Conservation (phyloP, 30 jellyfish, hydroid and myxozoan genomes). For the Hydractinia symbiolongicarpus region DNA sequence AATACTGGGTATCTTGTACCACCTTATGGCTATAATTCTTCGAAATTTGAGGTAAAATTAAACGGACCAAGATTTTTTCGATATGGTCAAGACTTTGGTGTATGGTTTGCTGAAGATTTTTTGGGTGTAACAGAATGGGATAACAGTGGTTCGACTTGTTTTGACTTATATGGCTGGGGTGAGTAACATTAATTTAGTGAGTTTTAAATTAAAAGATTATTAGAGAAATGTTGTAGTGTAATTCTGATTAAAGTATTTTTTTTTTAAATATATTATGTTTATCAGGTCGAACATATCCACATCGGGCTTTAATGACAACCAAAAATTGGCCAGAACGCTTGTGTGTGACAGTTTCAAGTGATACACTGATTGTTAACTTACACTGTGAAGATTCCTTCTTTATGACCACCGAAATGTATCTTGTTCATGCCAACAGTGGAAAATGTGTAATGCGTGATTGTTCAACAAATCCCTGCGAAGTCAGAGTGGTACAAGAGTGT, state of each 20-base stretch:
- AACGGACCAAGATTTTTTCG: neutral
- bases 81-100: neutral
- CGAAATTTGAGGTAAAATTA: neutral
- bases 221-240: neutral
- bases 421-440: conserved; percentile 4
- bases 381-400: neutral
- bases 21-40: too few species aligned
- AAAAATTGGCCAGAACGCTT: too few species aligned
- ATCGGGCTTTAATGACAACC: neutral
- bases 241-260: neutral
- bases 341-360: neutral
- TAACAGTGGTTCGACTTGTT: neutral
- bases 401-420: neutral
- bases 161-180: conserved; percentile 8
- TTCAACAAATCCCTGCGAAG: neutral
- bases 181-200: neutral
- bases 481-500: neutral
- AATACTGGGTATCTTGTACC: too few species aligned
- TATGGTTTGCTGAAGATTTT: conserved; percentile 1
- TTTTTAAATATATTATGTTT: neutral
- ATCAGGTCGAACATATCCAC: neutral
- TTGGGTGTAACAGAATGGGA: neutral
- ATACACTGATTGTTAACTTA: neutral
- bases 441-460: neutral
- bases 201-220: too few species aligned